Conservation (phyloP, 92 coral and sea anemone genomes). For the Epizoanthus illoricatus region DNA sequence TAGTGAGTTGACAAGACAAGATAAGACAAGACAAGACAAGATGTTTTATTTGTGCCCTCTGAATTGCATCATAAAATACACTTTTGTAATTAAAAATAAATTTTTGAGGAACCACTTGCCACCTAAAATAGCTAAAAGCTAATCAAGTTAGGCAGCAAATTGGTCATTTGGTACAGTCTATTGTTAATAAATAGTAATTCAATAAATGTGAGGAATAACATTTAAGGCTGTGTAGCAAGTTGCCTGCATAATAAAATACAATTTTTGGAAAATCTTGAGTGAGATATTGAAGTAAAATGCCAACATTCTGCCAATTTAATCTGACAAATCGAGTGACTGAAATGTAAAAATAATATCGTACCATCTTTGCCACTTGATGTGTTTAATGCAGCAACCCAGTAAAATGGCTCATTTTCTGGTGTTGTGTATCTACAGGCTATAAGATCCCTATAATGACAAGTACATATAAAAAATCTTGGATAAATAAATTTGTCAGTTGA, state of each 20-base stretch:
- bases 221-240: too few relatives aligned
- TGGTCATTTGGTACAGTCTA: constrained; percentile 23
- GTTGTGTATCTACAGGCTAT: not conserved
- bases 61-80: not conserved
- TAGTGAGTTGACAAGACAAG: too few relatives aligned
- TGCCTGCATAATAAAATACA: too few relatives aligned
- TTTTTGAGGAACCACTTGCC: constrained; percentile 13
- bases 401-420: not conserved
- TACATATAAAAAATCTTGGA: too few relatives aligned
- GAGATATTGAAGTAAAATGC: too few relatives aligned
- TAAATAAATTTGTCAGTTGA: too few relatives aligned
- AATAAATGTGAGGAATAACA: constrained; percentile 18
- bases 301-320: too few relatives aligned
- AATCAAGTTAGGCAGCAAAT: constrained; percentile 23
- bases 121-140: constrained; percentile 28
- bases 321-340: too few relatives aligned
- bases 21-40: not conserved
- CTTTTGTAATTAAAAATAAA: not conserved
- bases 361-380: constrained; percentile 1
- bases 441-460: constrained; percentile 9
- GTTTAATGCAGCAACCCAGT: not conserved
- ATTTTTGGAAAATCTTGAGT: too few relatives aligned
- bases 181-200: constrained; percentile 1
- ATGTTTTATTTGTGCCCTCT: constrained; percentile 8
- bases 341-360: not conserved